These are phyloP conservation scores for Saccopteryx leptura DNA, from an alignment of 2,113 vertebrate species.

Conservation along the genomic window DNA sequence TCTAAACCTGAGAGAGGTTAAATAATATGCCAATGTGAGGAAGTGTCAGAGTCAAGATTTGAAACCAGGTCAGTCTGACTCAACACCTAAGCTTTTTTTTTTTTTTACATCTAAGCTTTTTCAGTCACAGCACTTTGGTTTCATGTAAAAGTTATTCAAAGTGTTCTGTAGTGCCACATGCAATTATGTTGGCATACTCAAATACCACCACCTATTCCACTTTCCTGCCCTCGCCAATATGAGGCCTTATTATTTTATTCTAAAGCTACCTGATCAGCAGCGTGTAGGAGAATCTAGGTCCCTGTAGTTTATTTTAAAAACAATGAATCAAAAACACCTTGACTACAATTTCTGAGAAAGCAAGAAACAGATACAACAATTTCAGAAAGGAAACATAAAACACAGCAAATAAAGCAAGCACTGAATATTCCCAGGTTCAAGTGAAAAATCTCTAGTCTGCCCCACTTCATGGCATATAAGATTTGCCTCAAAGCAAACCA, in stretches of 20 bases:
- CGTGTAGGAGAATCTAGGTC: not conserved
- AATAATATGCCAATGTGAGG: not conserved
- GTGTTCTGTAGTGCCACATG: not conserved
- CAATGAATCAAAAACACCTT: constrained; percentile 41
- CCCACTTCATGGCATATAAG: not conserved
- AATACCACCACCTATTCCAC: not conserved
- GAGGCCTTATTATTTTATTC: constrained; percentile 19
- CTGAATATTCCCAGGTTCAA: not conserved
- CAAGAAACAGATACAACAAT: constrained; percentile 10
- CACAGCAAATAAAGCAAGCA: not conserved
- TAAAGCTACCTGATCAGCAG: not conserved
- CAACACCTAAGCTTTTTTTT: not conserved
- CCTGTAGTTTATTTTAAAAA: not conserved
- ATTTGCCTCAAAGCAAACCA: constrained; percentile 44
- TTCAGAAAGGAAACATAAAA: constrained; percentile 41
- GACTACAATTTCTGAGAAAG: not conserved
- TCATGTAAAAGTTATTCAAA: constrained; percentile 17
- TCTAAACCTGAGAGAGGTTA: not conserved
- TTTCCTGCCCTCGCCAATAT: not conserved
- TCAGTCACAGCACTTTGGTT: not conserved
- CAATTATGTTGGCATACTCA: not conserved
- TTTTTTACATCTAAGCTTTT: not conserved
- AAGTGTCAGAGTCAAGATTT: not conserved
- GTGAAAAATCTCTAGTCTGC: not conserved
- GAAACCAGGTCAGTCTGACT: not conserved